A percentile compares a stretch with the other conserved stretches of the same genome.
phyloP scores from a whole-genome alignment of 2,797 vertebrate species.

The Aldrovandia affinis region DNA sequence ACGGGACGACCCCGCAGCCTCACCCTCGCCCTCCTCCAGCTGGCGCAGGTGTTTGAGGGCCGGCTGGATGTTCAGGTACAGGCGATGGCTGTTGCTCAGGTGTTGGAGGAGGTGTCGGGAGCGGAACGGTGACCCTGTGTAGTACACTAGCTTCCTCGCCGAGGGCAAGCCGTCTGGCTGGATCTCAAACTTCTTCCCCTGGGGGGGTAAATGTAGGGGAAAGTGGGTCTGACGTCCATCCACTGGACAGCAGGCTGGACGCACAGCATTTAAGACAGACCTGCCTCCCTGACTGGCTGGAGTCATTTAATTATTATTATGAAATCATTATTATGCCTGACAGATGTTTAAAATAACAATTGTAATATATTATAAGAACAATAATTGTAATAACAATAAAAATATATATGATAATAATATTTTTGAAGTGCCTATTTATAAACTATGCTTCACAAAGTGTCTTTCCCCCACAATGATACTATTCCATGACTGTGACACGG shows the following conservation, averaged over 20 bases:
- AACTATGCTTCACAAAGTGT: too few species aligned
- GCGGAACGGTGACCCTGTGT: slow-evolving; percentile 84
- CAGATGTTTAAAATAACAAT: too few species aligned
- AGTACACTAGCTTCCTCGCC: slow-evolving; percentile 86
- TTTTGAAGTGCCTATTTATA: background rate
- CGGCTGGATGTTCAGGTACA: slow-evolving; percentile 84
- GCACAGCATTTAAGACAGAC: background rate
- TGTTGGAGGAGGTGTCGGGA: slow-evolving; percentile 86
- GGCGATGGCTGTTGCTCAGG: slow-evolving; percentile 84
- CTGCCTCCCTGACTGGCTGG: background rate
- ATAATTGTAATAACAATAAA: background rate
- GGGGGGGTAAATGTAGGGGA: slow-evolving; percentile 31
- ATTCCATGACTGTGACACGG: background rate
- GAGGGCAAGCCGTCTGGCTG: slow-evolving; percentile 87
- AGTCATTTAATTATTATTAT: too few species aligned
- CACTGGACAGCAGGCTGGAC: background rate
- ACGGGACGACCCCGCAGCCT: background rate
- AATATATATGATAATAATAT: background rate
- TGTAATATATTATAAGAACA: too few species aligned
- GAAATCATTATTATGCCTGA: too few species aligned
- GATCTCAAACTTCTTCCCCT: slow-evolving; percentile 93
- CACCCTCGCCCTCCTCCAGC: slow-evolving; percentile 86
- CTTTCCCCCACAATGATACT: background rate
- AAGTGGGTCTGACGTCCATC: background rate
- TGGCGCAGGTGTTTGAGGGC: slow-evolving; percentile 79